A percentile compares a stretch with the other conserved stretches of the same genome.
Evolutionary conservation across 2,888 invertebrate genomes (phyloP).

Genomic region (Nomada ruficornis): DNA sequence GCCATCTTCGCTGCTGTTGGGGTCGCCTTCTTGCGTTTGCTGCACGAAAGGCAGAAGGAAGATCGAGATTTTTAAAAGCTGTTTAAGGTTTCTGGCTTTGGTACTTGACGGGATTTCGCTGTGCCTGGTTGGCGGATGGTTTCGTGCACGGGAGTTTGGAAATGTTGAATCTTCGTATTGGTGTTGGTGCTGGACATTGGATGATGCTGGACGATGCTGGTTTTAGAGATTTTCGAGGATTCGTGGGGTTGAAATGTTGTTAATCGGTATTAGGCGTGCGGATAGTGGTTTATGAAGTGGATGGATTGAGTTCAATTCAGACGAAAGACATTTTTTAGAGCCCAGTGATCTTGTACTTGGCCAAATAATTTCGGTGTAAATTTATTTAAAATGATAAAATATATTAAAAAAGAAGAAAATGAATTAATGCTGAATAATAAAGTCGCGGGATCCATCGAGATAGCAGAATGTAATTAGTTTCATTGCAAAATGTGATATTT

Average conservation of each 20-base stretch:
- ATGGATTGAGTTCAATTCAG: too few species aligned
- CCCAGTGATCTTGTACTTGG: too few species aligned
- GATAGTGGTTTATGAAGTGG: too few species aligned
- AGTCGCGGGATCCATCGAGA: background rate
- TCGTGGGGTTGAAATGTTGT: too few species aligned
- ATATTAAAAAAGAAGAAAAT: background rate
- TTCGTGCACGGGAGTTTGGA: background rate
- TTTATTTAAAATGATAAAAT: too few species aligned
- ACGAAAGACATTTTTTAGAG: too few species aligned
- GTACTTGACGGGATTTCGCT: background rate
- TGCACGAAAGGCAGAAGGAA: slow-evolving; percentile 34
- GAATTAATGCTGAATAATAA: background rate
- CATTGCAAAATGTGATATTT: background rate
- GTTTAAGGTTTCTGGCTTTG: background rate
- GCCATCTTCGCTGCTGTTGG: slow-evolving; percentile 83
- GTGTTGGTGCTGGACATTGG: background rate
- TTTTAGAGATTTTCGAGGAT: background rate
- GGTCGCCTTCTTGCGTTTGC: slow-evolving; percentile 64
- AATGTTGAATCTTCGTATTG: background rate
- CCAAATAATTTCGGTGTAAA: too few species aligned
- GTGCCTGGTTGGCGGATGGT: background rate
- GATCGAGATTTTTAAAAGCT: background rate
- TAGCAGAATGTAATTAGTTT: background rate
- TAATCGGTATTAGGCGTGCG: too few species aligned
- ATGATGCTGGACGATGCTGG: background rate